Percentiles rank a stretch among this genome's conserved stretches.
Evolutionary conservation across 2,797 vertebrate species (phyloP).

Genomic region (Protonibea diacanthus): DNA sequence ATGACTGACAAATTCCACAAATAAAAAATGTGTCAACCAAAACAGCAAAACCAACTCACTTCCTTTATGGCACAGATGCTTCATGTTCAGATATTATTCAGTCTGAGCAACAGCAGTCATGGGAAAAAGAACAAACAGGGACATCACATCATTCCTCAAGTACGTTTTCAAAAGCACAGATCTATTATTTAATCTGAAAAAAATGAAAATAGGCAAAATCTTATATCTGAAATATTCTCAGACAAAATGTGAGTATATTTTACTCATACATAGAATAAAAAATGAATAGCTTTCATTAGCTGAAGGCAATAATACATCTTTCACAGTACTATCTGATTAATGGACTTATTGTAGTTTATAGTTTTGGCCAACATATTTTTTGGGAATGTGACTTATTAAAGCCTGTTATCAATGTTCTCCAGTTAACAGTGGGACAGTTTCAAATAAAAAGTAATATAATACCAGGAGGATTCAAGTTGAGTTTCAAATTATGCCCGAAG

Average conservation of each 20-base stretch:
- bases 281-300: background rate
- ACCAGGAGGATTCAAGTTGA: background rate
- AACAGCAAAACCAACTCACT: background rate
- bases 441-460: background rate
- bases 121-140: background rate
- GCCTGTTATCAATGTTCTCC: background rate
- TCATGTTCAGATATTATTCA: background rate
- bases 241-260: constrained; percentile 8
- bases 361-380: background rate
- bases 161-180: background rate
- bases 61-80: background rate
- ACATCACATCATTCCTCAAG: background rate
- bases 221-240: constrained; percentile 1
- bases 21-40: background rate
- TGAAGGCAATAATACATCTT: constrained; percentile 1
- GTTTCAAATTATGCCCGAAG: background rate
- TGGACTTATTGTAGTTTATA: background rate
- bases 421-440: background rate
- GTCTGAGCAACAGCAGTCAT: background rate
- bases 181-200: background rate
- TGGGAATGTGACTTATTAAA: background rate
- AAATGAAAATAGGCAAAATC: background rate
- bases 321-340: constrained; percentile 14
- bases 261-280: background rate
- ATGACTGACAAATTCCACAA: background rate